These are phyloP conservation scores for Hyperoplus immaculatus DNA, from an alignment of 2,797 vertebrate genomes.

Conservation along the genomic window DNA sequence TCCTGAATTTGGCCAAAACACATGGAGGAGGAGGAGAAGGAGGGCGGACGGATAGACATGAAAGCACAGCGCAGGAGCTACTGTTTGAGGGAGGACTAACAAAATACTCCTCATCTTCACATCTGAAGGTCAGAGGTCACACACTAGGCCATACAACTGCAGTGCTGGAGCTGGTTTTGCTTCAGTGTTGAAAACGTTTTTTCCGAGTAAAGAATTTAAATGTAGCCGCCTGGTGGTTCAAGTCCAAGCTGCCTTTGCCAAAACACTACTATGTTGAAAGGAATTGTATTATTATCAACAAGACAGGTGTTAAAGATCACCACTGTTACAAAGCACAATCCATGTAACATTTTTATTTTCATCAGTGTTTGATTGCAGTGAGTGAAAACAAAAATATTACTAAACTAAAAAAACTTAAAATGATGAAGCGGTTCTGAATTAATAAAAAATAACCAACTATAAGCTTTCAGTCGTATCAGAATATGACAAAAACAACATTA, in stretches of 20 bases:
- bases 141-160: neutral
- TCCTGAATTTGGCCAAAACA: conserved; percentile 45
- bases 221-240: neutral
- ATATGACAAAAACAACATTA: too few species aligned
- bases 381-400: neutral
- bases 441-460: too few species aligned
- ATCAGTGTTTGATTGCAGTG: neutral
- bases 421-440: too few species aligned
- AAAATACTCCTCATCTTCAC: neutral
- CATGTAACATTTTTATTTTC: neutral
- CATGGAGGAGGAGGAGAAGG: conserved; percentile 5
- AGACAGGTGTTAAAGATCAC: neutral
- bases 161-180: neutral
- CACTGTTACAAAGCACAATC: neutral
- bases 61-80: neutral
- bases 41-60: conserved; percentile 2
- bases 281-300: neutral
- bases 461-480: too few species aligned
- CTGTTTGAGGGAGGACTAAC: conserved; percentile 5
- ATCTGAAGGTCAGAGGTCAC: conserved; percentile 8
- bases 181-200: neutral
- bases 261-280: neutral
- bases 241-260: neutral
- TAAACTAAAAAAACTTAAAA: too few species aligned
- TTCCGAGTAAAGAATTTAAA: neutral